A percentile compares a stretch with the other conserved stretches of the same genome.
These are phyloP conservation scores for Tinea trinotella DNA, from an alignment of 2,888 invertebrate genomes.

Conservation along the genomic window DNA sequence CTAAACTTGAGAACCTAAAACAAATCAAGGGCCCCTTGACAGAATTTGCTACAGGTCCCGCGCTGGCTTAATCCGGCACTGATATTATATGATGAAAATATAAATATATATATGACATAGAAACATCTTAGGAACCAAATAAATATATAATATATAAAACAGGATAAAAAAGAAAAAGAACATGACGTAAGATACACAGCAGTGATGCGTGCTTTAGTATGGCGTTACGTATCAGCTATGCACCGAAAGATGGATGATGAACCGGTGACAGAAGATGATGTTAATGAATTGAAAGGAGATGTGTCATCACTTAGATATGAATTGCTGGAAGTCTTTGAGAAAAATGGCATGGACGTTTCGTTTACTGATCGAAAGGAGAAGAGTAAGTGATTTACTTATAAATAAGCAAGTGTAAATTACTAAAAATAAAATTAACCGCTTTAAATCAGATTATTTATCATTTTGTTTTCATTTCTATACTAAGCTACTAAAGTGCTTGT, in stretches of 20 bases:
- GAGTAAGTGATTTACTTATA: constrained; percentile 58
- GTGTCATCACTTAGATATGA: constrained; percentile 94
- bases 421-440: too few relatives aligned
- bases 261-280: constrained; percentile 92
- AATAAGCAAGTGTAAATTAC: neutral
- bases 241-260: constrained; percentile 88
- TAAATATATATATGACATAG: too few relatives aligned
- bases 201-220: constrained; percentile 92
- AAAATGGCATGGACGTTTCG: constrained; percentile 89
- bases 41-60: too few relatives aligned
- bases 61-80: too few relatives aligned
- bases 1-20: too few relatives aligned
- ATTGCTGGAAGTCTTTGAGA: constrained; percentile 88
- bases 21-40: too few relatives aligned
- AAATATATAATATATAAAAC: constrained; percentile 21
- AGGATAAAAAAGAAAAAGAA: constrained; percentile 77
- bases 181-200: constrained; percentile 80
- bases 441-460: too few relatives aligned
- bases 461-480: too few relatives aligned
- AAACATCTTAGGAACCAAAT: constrained; percentile 41
- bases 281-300: constrained; percentile 95
- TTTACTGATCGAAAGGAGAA: constrained; percentile 81
- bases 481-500: too few relatives aligned
- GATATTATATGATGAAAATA: too few relatives aligned
- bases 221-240: constrained; percentile 92